A percentile compares a stretch with the other conserved stretches of the same genome.
phyloP scores from a whole-genome alignment of 2,113 vertebrate genomes.

The Phaethornis superciliosus region DNA sequence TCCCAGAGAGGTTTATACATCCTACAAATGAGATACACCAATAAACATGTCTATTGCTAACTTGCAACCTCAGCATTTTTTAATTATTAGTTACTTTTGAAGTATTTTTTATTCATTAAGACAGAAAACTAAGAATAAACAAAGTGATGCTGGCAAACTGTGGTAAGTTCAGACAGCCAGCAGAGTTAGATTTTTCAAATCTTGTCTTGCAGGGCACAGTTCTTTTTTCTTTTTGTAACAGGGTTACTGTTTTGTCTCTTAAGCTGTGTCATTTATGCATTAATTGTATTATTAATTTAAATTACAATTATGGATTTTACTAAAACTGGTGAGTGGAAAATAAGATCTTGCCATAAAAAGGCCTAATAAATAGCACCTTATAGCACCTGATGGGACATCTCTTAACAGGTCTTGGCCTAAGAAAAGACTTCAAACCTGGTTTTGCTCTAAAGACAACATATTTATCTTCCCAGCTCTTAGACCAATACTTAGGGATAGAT shows the following conservation, averaged over 20 bases:
- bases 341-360: background rate
- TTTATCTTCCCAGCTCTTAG: background rate
- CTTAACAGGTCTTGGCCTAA: background rate
- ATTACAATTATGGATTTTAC: background rate
- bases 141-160: background rate
- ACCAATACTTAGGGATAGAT: background rate
- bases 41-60: background rate
- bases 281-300: background rate
- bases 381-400: background rate
- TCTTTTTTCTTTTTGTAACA: background rate
- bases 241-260: background rate
- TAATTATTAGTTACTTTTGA: background rate
- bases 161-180: background rate
- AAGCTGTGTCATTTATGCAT: background rate
- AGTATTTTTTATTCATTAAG: background rate
- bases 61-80: background rate
- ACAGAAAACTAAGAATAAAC: background rate
- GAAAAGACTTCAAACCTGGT: background rate
- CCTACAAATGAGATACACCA: background rate
- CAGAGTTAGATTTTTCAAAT: background rate
- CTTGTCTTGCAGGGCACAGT: background rate
- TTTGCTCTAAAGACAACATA: background rate
- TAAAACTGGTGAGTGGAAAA: background rate
- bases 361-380: background rate
- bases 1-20: background rate